Conservation (phyloP, 2,888 invertebrate genomes). For the Saturnia japonica region DNA sequence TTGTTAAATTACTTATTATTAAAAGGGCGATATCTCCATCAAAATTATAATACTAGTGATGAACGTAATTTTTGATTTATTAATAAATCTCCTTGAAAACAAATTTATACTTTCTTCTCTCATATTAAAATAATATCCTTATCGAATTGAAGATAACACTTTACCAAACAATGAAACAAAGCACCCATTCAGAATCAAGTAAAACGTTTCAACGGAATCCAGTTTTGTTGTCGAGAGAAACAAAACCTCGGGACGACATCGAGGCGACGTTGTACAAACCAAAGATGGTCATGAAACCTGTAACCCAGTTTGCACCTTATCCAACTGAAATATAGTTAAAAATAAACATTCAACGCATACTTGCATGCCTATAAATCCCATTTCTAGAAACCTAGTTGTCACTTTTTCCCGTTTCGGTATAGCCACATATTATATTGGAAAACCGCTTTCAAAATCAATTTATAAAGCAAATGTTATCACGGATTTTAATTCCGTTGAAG, state of each 20-base stretch:
- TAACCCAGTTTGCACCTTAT: slow-evolving; percentile 33
- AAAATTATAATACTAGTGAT: background rate
- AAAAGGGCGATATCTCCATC: too few relatives aligned
- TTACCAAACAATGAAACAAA: slow-evolving; percentile 56
- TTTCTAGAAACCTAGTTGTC: slow-evolving; percentile 34
- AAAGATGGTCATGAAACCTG: slow-evolving; percentile 25
- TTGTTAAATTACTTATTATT: too few relatives aligned
- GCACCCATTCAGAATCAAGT: slow-evolving; percentile 56
- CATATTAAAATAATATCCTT: slow-evolving; percentile 24
- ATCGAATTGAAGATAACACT: slow-evolving; percentile 39
- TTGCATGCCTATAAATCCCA: slow-evolving; percentile 30
- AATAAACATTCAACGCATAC: background rate
- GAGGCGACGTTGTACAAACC: slow-evolving; percentile 27
- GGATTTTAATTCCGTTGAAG: slow-evolving; percentile 20
- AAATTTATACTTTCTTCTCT: slow-evolving; percentile 3
- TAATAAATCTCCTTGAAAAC: slow-evolving; percentile 2
- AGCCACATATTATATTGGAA: slow-evolving; percentile 26
- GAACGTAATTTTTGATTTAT: background rate
- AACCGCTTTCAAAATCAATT: slow-evolving; percentile 24
- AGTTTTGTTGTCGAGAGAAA: slow-evolving; percentile 57
- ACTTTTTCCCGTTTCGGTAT: slow-evolving; percentile 32
- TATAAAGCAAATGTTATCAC: slow-evolving; percentile 19
- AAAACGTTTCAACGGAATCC: slow-evolving; percentile 63
- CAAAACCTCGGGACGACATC: slow-evolving; percentile 44
- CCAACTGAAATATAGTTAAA: slow-evolving; percentile 29